Base-by-base conservation (phyloP, 1,140 invertebrate genomes). In the Mya arenaria region DNA sequence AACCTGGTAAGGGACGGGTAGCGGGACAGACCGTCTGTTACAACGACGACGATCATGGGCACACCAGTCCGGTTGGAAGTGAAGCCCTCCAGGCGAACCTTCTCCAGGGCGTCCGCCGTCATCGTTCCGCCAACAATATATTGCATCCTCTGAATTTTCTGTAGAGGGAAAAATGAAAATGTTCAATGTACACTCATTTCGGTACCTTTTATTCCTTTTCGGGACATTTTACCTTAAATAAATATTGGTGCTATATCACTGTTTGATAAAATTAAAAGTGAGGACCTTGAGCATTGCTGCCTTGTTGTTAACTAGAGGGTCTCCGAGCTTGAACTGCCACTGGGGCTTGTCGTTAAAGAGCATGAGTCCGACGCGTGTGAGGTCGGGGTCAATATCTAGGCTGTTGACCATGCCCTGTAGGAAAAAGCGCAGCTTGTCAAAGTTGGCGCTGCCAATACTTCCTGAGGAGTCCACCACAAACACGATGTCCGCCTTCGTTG, bases 381-480 rank as follows among this genome's bases (percentile, higher is more conserved):
- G 39, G 13, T 81, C n/a, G 4, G 78, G 60, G 30, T 85, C 87
- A 15, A 89, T 87, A 44, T 84, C 79, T 34, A 84, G 77, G 6
- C 68, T 78, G 36, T 69, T 77, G 8, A 85, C 85, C 0, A 89
- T 28, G 63, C 75, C 44, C 34, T 81, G 39, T 19, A 89, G 37
- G 56, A 85, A 86, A 13, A 32, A 15, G 23, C 68, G 68, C 23
- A 84, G 34, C 32, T 58, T 82, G 34, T 69, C 34, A 52, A 86
- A 87, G 44, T 87, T 86, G 4, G 63, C 83, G 8, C 56, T 39
- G 2, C 86, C 86, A 25, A 89, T 85, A 48, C 85, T 85, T 34
- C 79, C 86, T 6, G 87, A 86, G 0, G 78, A 83, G 37, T 89
- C 87, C 19, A 89, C 62, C 23, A 87, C 71, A 72, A 89, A 85